Conservation (phyloP, 2,797 vertebrate species). For the Crypturellus tataupa region DNA sequence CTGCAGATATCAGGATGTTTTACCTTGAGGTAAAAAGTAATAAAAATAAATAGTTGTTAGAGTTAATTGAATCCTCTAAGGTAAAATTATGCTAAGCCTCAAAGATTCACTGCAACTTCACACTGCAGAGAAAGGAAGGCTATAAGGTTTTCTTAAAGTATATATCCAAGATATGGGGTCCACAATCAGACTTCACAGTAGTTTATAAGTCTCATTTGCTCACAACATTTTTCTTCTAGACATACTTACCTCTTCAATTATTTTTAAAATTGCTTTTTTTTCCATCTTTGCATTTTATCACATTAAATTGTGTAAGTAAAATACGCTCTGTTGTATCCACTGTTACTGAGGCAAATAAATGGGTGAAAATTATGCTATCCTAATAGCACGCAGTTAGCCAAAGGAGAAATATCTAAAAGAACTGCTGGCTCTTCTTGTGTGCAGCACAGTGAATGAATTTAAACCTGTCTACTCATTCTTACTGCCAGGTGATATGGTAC, state of each 20-base stretch:
- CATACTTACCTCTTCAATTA: too few relatives aligned
- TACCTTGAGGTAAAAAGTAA: background rate
- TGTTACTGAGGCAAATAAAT: background rate
- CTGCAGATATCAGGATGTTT: background rate
- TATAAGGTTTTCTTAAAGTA: background rate
- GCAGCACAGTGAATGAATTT: background rate
- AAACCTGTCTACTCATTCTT: background rate
- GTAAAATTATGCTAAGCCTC: background rate
- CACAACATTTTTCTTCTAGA: background rate
- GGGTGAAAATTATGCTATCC: background rate
- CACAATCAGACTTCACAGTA: background rate
- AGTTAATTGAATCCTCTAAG: background rate
- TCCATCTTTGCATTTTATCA: too few relatives aligned
- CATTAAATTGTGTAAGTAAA: too few relatives aligned
- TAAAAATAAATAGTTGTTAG: background rate
- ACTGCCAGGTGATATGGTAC: background rate
- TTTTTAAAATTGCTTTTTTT: too few relatives aligned
- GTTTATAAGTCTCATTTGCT: background rate
- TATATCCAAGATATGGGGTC: fast-evolving
- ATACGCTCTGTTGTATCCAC: too few relatives aligned
- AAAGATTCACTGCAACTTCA: background rate
- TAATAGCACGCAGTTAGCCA: background rate
- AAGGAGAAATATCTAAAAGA: background rate
- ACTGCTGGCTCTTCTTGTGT: background rate
- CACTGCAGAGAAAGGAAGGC: background rate